phyloP scores from a whole-genome alignment of 2,797 vertebrate genomes.

The Thripadectes ignobilis region DNA sequence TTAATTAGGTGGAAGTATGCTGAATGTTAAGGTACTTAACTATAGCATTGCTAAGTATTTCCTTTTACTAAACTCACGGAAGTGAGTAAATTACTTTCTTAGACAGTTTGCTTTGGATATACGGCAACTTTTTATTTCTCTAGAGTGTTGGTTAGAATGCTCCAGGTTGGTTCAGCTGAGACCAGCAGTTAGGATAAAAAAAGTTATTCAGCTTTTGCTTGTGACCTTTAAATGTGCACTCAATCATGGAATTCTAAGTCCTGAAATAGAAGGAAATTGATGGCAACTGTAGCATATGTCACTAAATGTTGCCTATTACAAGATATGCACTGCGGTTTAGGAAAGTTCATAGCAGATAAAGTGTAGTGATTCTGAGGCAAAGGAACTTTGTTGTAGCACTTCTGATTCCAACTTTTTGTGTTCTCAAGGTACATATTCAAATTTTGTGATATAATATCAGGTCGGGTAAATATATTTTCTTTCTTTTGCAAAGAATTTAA shows the following conservation, averaged over 20 bases:
- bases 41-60: neutral
- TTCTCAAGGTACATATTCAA: neutral
- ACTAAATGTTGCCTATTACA: neutral
- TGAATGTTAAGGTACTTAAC: neutral
- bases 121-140: neutral
- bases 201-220: neutral
- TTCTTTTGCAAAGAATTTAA: neutral
- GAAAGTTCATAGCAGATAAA: neutral
- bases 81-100: neutral
- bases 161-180: neutral
- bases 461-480: neutral
- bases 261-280: neutral
- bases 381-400: neutral
- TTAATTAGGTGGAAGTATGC: neutral
- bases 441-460: neutral
- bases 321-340: neutral
- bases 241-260: neutral
- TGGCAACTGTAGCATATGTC: neutral
- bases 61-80: neutral
- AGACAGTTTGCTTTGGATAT: neutral
- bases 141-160: neutral
- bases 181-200: neutral
- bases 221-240: slow-evolving; percentile 1
- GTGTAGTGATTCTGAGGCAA: neutral
- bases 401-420: neutral